phyloP scores from a whole-genome alignment of 1,140 invertebrate species.

The Grapholita molesta region DNA sequence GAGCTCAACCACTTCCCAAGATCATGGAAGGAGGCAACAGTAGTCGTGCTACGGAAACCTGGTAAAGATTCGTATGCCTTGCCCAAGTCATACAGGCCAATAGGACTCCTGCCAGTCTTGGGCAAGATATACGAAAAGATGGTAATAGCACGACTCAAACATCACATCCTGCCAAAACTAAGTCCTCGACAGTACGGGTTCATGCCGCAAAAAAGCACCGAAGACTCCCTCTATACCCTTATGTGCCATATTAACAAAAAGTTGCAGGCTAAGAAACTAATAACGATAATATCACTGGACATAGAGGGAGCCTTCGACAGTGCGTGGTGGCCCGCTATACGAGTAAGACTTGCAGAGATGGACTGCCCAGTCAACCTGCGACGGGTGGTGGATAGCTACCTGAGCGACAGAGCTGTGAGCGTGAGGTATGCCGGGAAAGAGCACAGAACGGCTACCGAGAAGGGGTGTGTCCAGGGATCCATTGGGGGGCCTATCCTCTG shows the following conservation, averaged over 20 bases:
- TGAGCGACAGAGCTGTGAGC: too few relatives aligned
- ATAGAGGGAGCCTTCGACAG: too few relatives aligned
- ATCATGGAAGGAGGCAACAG: neutral
- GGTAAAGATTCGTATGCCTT: neutral
- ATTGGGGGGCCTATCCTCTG: neutral
- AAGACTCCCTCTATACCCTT: neutral
- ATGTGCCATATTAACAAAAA: neutral
- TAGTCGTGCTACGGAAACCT: neutral
- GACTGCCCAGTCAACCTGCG: too few relatives aligned
- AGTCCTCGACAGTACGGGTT: too few relatives aligned
- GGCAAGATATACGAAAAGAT: neutral
- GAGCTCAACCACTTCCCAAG: neutral
- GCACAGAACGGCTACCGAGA: too few relatives aligned
- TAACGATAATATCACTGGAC: neutral
- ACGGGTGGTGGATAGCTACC: too few relatives aligned
- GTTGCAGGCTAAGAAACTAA: neutral
- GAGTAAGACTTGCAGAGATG: too few relatives aligned
- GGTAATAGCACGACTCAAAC: too few relatives aligned
- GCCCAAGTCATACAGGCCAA: neutral
- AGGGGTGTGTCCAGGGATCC: neutral
- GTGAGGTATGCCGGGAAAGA: too few relatives aligned
- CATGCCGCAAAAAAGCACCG: too few relatives aligned
- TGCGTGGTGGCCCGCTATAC: neutral
- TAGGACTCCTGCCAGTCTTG: neutral
- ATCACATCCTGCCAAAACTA: too few relatives aligned